Evolutionary conservation across 2,113 vertebrate species (phyloP).

Genomic region (Natator depressus): DNA sequence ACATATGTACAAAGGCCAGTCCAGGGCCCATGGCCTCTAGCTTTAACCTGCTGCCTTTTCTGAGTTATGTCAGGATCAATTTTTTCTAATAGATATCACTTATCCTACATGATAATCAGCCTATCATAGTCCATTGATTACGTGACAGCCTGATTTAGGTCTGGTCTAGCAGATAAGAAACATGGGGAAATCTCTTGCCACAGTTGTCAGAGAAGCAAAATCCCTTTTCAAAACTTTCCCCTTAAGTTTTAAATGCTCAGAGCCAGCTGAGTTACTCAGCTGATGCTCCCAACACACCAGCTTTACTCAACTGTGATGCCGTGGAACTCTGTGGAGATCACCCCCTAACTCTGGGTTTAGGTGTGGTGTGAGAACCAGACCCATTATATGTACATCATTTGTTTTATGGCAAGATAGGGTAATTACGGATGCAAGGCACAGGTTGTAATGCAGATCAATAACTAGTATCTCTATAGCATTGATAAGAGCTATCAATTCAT

Average conservation of each 20-base stretch:
- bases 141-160: constrained; percentile 75
- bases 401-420: not conserved
- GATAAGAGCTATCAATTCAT: not conserved
- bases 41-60: constrained; percentile 71
- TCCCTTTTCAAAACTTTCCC: constrained; percentile 23
- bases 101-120: constrained; percentile 80
- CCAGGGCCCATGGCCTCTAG: constrained; percentile 63
- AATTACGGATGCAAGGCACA: not conserved
- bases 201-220: constrained; percentile 34
- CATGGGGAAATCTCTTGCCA: constrained; percentile 50
- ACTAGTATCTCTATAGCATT: not conserved
- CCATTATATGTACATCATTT: rapidly evolving
- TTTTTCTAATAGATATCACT: constrained; percentile 81
- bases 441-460: not conserved
- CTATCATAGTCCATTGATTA: constrained; percentile 79
- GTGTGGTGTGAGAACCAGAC: not conserved
- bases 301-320: rapidly evolving
- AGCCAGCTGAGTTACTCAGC: not conserved
- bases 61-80: constrained; percentile 79
- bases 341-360: no score
- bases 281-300: rapidly evolving
- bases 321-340: not conserved
- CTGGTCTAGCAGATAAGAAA: constrained; percentile 74
- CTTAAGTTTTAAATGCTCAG: not conserved
- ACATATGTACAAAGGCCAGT: constrained; percentile 77